phyloP scores from a whole-genome alignment of 2,888 invertebrate genomes.

The Stictocephala bisonia region DNA sequence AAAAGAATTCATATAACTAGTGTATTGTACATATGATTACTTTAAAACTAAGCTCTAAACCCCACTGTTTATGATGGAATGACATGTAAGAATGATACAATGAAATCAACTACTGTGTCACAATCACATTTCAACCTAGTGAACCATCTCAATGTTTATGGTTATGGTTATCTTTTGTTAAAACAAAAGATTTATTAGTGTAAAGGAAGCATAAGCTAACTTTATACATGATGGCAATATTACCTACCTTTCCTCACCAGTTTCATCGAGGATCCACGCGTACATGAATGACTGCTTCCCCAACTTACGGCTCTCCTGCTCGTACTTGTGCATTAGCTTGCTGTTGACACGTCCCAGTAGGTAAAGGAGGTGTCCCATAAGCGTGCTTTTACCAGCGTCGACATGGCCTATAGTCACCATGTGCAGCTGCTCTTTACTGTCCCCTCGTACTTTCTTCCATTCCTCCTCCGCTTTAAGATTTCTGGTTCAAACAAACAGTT shows the following conservation, averaged over 20 bases:
- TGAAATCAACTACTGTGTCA: no score
- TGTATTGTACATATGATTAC: no score
- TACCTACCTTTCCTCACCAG: constrained; percentile 88
- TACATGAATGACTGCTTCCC: constrained; percentile 99
- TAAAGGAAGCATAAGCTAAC: no score
- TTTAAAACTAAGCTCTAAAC: no score
- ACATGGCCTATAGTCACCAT: constrained; percentile 97
- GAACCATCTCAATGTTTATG: no score
- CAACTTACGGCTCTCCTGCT: constrained; percentile 95
- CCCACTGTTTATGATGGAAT: no score
- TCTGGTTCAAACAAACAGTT: no score
- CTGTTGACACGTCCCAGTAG: constrained; percentile 89
- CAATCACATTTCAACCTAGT: neutral
- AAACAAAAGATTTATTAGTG: neutral
- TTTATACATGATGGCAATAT: no score
- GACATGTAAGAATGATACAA: no score
- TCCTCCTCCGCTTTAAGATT: constrained; percentile 69
- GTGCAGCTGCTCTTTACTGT: constrained; percentile 88
- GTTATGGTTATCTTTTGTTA: neutral
- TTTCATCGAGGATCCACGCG: constrained; percentile 99
- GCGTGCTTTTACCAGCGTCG: constrained; percentile 95
- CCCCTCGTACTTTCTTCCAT: constrained; percentile 79
- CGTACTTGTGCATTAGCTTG: constrained; percentile 94
- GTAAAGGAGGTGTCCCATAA: constrained; percentile 96
- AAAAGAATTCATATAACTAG: no score